phyloP scores from a whole-genome alignment of 2,797 vertebrate species.

The Gallirallus australis region DNA sequence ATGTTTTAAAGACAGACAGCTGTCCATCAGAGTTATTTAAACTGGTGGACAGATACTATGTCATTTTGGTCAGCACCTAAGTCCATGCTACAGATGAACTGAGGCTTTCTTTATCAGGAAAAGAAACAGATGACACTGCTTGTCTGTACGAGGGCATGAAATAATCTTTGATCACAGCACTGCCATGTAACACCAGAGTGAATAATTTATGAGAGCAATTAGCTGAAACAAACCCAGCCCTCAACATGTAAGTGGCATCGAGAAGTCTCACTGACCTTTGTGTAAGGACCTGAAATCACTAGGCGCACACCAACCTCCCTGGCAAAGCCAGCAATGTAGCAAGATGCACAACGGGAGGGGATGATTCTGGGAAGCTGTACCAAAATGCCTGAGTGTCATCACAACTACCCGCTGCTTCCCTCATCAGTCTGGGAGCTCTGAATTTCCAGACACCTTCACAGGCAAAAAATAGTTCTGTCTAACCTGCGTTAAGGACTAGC shows the following conservation, averaged over 20 bases:
- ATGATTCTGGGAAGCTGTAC: background rate
- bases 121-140: slow-evolving; percentile 19
- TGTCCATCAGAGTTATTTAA: background rate
- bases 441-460: background rate
- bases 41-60: background rate
- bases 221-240: slow-evolving; percentile 7
- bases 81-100: background rate
- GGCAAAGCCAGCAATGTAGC: background rate
- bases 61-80: background rate
- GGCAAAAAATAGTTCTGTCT: background rate
- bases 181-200: background rate
- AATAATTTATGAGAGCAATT: slow-evolving; percentile 68
- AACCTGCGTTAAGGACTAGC: background rate
- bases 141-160: slow-evolving; percentile 5
- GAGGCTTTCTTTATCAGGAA: slow-evolving; percentile 5
- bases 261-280: slow-evolving; percentile 26
- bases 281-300: background rate
- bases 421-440: background rate
- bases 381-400: background rate
- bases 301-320: background rate
- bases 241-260: background rate
- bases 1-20: background rate
- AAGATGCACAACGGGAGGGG: accelerated
- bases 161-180: slow-evolving; percentile 44
- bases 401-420: background rate